phyloP scores from a whole-genome alignment of 2,888 invertebrate genomes.

The Tetranychus truncatus region DNA sequence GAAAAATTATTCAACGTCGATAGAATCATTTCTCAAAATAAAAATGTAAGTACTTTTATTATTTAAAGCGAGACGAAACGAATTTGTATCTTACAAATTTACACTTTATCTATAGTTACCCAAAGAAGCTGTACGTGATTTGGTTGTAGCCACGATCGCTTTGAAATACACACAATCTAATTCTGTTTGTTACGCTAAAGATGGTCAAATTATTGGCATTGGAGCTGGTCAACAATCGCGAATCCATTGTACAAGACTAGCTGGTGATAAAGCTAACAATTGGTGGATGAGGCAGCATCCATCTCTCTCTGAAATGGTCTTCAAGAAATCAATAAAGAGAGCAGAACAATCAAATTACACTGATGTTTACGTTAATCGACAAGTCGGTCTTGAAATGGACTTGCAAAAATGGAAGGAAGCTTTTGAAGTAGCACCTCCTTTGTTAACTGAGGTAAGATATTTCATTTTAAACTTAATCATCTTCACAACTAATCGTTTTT shows the following conservation, averaged over 20 bases:
- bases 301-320: conserved; percentile 57
- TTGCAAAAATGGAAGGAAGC: conserved; percentile 51
- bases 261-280: conserved; percentile 88
- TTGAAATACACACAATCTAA: conserved; percentile 96
- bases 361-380: conserved; percentile 79
- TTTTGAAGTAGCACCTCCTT: conserved; percentile 52
- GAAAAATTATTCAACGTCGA: conserved; percentile 45
- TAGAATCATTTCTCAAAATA: conserved; percentile 55
- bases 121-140: conserved; percentile 58
- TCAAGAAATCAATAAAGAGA: conserved; percentile 64
- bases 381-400: conserved; percentile 70
- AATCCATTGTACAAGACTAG: conserved; percentile 90
- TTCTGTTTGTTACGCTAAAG: conserved; percentile 85
- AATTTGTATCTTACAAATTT: background rate
- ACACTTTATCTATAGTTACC: conserved; percentile 40
- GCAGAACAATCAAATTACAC: conserved; percentile 87
- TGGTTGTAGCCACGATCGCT: conserved; percentile 85
- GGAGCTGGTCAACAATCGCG: conserved; percentile 98
- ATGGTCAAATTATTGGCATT: conserved; percentile 76
- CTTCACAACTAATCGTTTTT: background rate
- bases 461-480: background rate
- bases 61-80: background rate
- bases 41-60: conserved; percentile 36
- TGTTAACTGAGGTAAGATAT: conserved; percentile 42
- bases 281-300: conserved; percentile 96